phyloP scores from a whole-genome alignment of 2,113 vertebrate species.

The Plotosus lineatus region DNA sequence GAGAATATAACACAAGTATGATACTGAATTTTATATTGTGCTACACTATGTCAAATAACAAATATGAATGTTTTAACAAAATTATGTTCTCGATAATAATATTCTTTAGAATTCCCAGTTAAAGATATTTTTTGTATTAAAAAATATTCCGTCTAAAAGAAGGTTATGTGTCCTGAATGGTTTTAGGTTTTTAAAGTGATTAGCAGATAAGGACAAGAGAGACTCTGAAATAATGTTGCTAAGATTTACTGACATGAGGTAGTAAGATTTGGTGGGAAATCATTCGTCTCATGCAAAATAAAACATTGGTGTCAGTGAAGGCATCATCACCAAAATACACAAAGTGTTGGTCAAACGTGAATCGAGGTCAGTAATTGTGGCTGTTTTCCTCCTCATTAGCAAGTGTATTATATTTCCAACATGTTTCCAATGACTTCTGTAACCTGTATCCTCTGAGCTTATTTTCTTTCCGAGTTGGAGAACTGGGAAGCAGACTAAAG shows the following conservation, averaged over 20 bases:
- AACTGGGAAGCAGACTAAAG: slow-evolving; percentile 24
- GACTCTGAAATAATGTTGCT: neutral
- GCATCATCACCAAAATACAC: neutral
- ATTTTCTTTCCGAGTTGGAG: slow-evolving; percentile 45
- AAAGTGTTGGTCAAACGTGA: neutral
- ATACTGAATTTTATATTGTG: too few species aligned
- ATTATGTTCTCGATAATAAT: neutral
- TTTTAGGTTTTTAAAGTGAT: neutral
- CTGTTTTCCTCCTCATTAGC: slow-evolving; percentile 55
- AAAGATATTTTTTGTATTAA: neutral
- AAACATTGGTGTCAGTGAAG: slow-evolving; percentile 4
- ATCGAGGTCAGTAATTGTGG: slow-evolving; percentile 34
- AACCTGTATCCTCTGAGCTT: slow-evolving; percentile 38
- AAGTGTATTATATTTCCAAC: slow-evolving; percentile 49
- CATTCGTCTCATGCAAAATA: slow-evolving; percentile 10
- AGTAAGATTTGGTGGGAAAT: neutral
- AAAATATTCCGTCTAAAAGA: neutral
- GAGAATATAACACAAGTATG: too few species aligned
- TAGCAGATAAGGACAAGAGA: neutral
- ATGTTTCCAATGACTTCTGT: slow-evolving; percentile 51
- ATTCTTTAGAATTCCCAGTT: neutral
- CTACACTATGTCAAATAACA: too few species aligned
- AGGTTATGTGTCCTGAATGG: slow-evolving; percentile 2
- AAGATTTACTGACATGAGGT: slow-evolving; percentile 11
- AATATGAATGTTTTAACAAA: too few species aligned